A percentile compares a stretch with the other conserved stretches of the same genome.
phyloP scores from a whole-genome alignment of 2,888 invertebrate genomes.

The Zelleria hepariella region DNA sequence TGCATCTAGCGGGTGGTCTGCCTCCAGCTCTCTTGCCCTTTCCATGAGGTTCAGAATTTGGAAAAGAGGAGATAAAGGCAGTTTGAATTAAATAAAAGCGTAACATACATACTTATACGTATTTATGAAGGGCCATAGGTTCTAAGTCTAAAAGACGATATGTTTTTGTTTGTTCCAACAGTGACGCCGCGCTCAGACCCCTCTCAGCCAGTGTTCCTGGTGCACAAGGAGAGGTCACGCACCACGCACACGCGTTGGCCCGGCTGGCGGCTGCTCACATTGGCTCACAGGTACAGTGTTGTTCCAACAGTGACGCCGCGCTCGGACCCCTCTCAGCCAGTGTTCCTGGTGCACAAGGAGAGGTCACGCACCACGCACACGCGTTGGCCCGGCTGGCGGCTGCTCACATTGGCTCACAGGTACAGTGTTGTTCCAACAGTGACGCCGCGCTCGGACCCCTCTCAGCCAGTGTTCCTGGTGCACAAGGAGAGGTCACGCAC shows the following conservation, averaged over 20 bases:
- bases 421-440: slow-evolving; percentile 14
- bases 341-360: slow-evolving; percentile 84
- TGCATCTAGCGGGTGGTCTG: too few species aligned
- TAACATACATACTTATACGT: too few species aligned
- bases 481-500: slow-evolving; percentile 80
- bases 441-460: slow-evolving; percentile 83
- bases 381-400: slow-evolving; percentile 92
- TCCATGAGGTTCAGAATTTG: too few species aligned
- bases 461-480: slow-evolving; percentile 86
- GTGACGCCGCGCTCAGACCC: slow-evolving; percentile 81
- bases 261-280: slow-evolving; percentile 91
- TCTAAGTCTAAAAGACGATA: too few species aligned
- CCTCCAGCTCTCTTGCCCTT: too few species aligned
- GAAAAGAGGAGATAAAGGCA: too few species aligned
- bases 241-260: slow-evolving; percentile 91
- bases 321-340: slow-evolving; percentile 89
- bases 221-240: slow-evolving; percentile 79
- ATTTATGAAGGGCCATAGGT: too few species aligned
- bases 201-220: slow-evolving; percentile 86
- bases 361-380: slow-evolving; percentile 83
- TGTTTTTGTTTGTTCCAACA: background rate
- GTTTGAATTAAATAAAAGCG: too few species aligned
- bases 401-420: slow-evolving; percentile 81
- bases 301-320: slow-evolving; percentile 57
- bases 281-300: slow-evolving; percentile 69